Percentiles rank a stretch among this genome's conserved stretches.
phyloP scores from a whole-genome alignment of 2,797 vertebrate species.

The Ammospiza maritima region DNA sequence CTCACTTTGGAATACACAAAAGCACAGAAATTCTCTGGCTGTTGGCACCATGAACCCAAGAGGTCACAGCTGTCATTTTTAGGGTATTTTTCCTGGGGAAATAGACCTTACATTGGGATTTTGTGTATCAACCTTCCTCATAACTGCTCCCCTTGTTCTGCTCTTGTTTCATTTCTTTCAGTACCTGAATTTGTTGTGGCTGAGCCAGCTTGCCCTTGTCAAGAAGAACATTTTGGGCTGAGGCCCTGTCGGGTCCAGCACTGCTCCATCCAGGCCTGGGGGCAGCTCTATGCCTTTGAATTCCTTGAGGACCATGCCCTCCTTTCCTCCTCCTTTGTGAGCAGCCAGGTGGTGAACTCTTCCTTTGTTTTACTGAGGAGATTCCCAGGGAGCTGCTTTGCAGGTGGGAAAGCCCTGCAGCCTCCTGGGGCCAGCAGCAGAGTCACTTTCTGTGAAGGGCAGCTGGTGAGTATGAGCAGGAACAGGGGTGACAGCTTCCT shows the following conservation, averaged over 20 bases:
- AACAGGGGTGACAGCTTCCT: not conserved
- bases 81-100: not conserved
- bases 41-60: not conserved
- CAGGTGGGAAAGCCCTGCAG: not conserved
- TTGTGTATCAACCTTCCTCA: not conserved
- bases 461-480: slow-evolving; percentile 65
- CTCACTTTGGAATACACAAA: not conserved
- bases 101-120: not conserved
- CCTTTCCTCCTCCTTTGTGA: slow-evolving; percentile 39
- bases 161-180: not conserved
- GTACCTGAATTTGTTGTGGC: slow-evolving; percentile 48
- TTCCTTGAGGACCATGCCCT: slow-evolving; percentile 28
- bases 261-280: slow-evolving; percentile 51
- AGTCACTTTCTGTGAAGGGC: slow-evolving; percentile 64
- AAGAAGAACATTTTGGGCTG: not conserved
- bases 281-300: slow-evolving; percentile 17
- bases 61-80: not conserved
- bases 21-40: not conserved
- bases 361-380: slow-evolving; percentile 29
- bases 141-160: not conserved
- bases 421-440: slow-evolving; percentile 7
- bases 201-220: slow-evolving; percentile 45
- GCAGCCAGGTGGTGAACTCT: slow-evolving; percentile 34
- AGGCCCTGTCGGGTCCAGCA: not conserved
- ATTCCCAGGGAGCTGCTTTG: slow-evolving; percentile 54